Evolutionary conservation across 2,113 vertebrate genomes (phyloP), one percentile per base, ranked within the genome.

Genomic region (Marcusenius ussheri): DNA sequence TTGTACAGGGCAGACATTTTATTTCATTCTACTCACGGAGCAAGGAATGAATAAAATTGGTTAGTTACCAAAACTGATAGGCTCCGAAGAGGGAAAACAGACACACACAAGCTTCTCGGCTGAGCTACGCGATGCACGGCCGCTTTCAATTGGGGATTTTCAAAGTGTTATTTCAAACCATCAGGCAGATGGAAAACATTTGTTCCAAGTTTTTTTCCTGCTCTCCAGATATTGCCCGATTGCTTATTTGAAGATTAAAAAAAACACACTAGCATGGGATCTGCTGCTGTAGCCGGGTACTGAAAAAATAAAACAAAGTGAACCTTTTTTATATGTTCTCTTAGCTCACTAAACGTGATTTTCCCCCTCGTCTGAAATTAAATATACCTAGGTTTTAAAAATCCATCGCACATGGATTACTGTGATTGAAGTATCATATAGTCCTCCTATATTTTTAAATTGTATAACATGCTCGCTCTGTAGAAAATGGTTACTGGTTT

Each of bases 141-240:
- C 31, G 46, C 42, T 70, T 70, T 88, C 88, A 89, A 49, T 50
- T 51, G n/a, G 45, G 47, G 24, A 58, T 77, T 77, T 89, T 77
- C 88, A 83, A 88, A 88, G 62, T 47, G 62, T 70, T 74, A 39
- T 74, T 88, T 58, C 58, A 70, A 85, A 62, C 87, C 87, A 62
- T 88, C 56, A 88, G 87, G 80, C 70, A 77, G 66, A 89, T 89
- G 88, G 47, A 80, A 89, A 66, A 49, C 47, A 89, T 89, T 89
- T 89, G 62, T 88, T 42, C 58, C 39, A 66, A 88, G 87, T 74
- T 42, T 45, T 70, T 80, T 80, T 19, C 49, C 89, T 89, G 92
- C 91, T 91, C 85, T 89, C 47, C 91, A 93, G 92, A 91, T 86
- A 93, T 91, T 92, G 91, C 92, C 45, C 91, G 10, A 35, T 86